A percentile compares a stretch with the other conserved stretches of the same genome.
Conservation (phyloP, 2,888 invertebrate species). For the Ornithoptera priamus region DNA sequence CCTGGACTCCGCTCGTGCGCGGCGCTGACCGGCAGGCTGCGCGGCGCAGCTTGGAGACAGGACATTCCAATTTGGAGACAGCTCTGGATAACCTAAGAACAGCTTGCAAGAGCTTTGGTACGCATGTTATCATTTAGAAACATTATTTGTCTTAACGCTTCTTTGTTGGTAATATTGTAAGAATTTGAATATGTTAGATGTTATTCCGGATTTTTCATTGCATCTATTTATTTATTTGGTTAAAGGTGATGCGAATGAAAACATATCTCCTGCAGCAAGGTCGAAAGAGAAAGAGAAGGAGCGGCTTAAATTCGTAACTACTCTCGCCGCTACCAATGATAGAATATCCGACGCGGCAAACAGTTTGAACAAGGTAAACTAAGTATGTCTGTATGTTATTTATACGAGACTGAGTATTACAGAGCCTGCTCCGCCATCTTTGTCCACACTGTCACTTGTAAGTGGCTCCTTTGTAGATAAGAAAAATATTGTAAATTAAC, state of each 20-base stretch:
- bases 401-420: no score
- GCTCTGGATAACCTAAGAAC: constrained; percentile 37
- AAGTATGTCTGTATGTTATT: not conserved
- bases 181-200: no score
- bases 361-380: constrained; percentile 35
- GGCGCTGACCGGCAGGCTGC: constrained; percentile 1
- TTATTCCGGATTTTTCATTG: no score
- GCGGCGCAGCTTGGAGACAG: constrained; percentile 31
- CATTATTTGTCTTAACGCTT: no score
- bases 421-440: no score
- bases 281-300: constrained; percentile 32
- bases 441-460: no score
- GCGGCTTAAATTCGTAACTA: constrained; percentile 39
- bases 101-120: constrained; percentile 34
- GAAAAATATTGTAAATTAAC: no score
- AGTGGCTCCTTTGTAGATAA: no score
- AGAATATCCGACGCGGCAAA: constrained; percentile 40
- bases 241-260: not conserved
- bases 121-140: no score
- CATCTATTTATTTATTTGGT: not conserved
- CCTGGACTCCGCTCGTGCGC: constrained; percentile 33
- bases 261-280: not conserved
- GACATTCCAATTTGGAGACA: constrained; percentile 36
- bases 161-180: no score
- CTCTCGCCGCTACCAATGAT: constrained; percentile 35